Evolutionary conservation across 2,113 vertebrate species (phyloP).

Genomic region (Mellivora capensis): DNA sequence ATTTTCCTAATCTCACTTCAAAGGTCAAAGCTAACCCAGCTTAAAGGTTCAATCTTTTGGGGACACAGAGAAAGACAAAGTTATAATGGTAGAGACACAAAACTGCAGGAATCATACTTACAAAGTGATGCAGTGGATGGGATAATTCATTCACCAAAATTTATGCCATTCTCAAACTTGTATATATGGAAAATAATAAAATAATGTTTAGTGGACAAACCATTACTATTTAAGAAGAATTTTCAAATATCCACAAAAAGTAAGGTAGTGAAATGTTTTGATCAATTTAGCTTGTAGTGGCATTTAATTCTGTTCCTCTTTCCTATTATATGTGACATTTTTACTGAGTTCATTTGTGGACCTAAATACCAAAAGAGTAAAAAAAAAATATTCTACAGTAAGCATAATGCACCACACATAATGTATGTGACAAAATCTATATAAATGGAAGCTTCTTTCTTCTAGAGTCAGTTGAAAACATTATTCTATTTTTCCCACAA

Average conservation of each 20-base stretch:
- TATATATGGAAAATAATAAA: not conserved
- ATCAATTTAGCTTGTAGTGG: not conserved
- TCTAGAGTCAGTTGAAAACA: not conserved
- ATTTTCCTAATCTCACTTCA: not conserved
- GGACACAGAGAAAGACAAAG: not conserved
- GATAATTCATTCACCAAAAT: conserved; percentile 35
- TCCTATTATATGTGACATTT: not conserved
- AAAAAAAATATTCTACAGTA: not conserved
- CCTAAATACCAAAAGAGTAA: not conserved
- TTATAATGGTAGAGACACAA: not conserved
- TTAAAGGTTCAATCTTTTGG: not conserved
- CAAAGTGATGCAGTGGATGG: not conserved
- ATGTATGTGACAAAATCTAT: not conserved
- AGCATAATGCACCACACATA: not conserved
- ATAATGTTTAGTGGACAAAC: not conserved
- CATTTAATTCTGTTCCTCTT: not conserved
- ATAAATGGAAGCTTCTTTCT: not conserved
- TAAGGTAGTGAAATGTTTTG: not conserved
- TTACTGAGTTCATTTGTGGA: not conserved
- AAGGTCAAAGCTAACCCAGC: not conserved
- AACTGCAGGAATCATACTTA: not conserved
- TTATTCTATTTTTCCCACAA: not conserved
- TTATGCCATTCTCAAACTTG: not conserved
- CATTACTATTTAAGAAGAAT: not conserved
- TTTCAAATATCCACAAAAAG: not conserved